These are phyloP conservation scores for Sphaeramia orbicularis DNA, from an alignment of 2,797 vertebrate species.

Conservation along the genomic window DNA sequence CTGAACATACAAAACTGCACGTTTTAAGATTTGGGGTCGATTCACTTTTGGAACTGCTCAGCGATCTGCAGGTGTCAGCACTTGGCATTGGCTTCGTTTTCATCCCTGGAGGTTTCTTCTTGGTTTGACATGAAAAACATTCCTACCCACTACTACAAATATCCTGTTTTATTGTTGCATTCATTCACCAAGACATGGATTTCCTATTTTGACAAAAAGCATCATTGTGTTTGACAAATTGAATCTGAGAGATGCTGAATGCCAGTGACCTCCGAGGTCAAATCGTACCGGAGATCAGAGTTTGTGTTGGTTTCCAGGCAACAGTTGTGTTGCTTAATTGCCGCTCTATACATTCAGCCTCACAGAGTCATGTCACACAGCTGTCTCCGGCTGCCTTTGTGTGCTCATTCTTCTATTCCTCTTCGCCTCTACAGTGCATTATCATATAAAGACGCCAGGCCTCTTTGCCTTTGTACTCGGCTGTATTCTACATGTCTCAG, in stretches of 20 bases:
- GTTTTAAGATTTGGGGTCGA: no score
- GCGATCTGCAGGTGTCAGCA: no score
- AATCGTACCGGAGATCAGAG: background rate
- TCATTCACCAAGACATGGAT: background rate
- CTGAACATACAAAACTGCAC: no score
- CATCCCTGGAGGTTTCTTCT: no score
- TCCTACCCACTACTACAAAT: background rate
- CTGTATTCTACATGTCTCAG: background rate
- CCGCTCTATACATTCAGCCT: background rate
- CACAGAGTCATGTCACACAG: background rate
- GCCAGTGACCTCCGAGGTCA: slow-evolving; percentile 3
- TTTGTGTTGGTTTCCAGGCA: slow-evolving; percentile 4
- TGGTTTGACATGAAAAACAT: background rate
- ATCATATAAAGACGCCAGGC: background rate
- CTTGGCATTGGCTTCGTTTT: no score
- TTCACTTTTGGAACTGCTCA: no score
- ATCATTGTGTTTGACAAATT: no score
- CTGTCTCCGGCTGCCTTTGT: slow-evolving; percentile 9
- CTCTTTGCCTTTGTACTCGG: slow-evolving; percentile 7
- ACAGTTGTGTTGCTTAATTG: slow-evolving; percentile 7
- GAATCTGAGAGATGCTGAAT: no score
- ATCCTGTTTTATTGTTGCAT: background rate
- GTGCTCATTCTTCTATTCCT: slow-evolving; percentile 14
- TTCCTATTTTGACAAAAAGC: background rate
- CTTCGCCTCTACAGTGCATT: no score